These are phyloP conservation scores for Sinocyclocheilus anshuiensis DNA, from an alignment of 2,113 vertebrate genomes.

Conservation along the genomic window DNA sequence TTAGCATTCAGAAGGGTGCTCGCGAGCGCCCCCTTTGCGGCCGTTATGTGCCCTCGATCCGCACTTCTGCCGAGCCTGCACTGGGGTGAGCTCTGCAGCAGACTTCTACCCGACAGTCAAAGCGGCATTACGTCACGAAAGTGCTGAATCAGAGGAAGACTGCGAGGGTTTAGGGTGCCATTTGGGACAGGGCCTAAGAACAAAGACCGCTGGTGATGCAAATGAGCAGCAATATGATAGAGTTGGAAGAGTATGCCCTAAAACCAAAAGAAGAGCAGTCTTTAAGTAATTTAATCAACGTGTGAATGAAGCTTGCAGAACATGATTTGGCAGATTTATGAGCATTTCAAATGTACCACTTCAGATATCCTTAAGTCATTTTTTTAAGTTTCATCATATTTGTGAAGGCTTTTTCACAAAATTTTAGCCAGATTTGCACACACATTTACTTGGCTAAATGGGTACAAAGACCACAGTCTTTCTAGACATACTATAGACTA, in stretches of 20 bases:
- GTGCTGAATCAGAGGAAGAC: no score
- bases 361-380: background rate
- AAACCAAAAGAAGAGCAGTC: background rate
- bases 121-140: no score
- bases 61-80: no score
- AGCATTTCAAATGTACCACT: background rate
- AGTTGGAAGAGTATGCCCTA: background rate
- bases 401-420: background rate
- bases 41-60: no score
- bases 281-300: background rate
- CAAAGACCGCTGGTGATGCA: background rate
- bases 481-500: no score
- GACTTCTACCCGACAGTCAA: no score
- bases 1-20: no score
- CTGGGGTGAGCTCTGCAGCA: no score
- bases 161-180: no score
- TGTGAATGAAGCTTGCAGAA: background rate
- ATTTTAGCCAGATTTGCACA: no score
- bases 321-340: background rate
- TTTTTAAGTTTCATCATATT: background rate
- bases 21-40: no score
- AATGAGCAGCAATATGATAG: background rate
- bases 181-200: background rate
- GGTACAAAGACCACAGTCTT: background rate
- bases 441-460: background rate